Percentiles rank a stretch among this genome's conserved stretches.
phyloP scores from a whole-genome alignment of 1,140 invertebrate species.

The Tyrophagus putrescentiae region DNA sequence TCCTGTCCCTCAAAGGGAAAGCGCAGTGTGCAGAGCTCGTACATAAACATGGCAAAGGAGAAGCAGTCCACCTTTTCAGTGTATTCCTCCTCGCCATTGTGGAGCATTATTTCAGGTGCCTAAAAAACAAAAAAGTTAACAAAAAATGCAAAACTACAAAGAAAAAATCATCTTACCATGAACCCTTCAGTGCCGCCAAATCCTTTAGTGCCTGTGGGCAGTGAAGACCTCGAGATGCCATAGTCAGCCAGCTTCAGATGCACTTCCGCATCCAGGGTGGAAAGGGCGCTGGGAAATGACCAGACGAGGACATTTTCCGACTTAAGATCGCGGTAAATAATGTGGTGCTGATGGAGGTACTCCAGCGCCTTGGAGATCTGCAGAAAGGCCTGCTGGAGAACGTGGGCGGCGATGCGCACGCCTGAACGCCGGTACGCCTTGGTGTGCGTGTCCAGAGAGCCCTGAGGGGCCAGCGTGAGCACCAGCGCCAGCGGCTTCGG shows the following conservation, averaged over 20 bases:
- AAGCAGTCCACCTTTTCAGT: conserved; percentile 98
- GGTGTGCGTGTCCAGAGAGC: conserved; percentile 66
- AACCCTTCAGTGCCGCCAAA: conserved; percentile 95
- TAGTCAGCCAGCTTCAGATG: conserved; percentile 90
- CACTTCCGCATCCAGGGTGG: conserved; percentile 42
- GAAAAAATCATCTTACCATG: conserved; percentile 42
- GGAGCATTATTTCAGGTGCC: conserved; percentile 91
- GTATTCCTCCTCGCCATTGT: conserved; percentile 96
- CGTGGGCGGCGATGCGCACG: conserved; percentile 56
- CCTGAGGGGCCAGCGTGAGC: conserved; percentile 74
- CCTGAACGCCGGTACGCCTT: conserved; percentile 67
- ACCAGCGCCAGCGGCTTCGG: conserved; percentile 76
- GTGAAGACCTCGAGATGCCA: conserved; percentile 73
- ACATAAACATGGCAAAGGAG: conserved; percentile 98
- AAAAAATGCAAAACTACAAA: not conserved
- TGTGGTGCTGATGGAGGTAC: conserved; percentile 81
- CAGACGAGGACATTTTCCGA: conserved; percentile 96
- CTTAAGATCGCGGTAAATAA: conserved; percentile 93
- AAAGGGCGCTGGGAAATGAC: conserved; percentile 63
- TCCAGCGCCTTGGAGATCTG: conserved; percentile 87
- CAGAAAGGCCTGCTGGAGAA: conserved; percentile 65
- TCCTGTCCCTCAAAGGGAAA: conserved; percentile 90
- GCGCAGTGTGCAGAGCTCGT: conserved; percentile 80
- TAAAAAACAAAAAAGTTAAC: not conserved
- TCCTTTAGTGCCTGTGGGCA: conserved; percentile 82